Base-by-base conservation (phyloP, 2,797 vertebrate species). In the Lacerta bilineata region DNA sequence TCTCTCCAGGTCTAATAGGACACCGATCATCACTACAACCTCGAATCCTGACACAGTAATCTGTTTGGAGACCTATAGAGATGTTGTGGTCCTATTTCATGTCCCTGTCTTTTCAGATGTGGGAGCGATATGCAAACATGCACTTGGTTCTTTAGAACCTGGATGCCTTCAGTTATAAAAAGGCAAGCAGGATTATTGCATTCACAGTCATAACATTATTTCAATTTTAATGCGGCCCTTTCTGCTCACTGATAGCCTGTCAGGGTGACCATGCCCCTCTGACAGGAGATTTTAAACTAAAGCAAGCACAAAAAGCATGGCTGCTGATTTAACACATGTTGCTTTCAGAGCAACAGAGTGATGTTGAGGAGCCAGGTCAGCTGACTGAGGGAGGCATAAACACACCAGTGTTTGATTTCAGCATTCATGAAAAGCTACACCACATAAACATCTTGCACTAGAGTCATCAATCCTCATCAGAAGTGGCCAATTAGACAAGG, bases 281-380 rank as follows among this genome's bases (percentile, higher is more conserved):
- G 29, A 71, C 6, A 18, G 25, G 11, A 68, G 18, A 80, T 79
- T 74, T 27, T 39, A 66, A 79, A n/a, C 36, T 68, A 64, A 41
- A 81, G 25, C 46, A 72, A 46, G 55, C 25, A 64, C 41, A 88
- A 85, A 61, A 74, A 71, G 29, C 43, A 68, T 77, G 82, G 91
- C 84, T 90, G 86, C 0, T 90, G 89, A 46, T 89, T 89, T 86
- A 36, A 80, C n/a, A 50, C 2, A 1, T 80, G 85, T 88, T 77
- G 1, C 78, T 61, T 81, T 0, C 82, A 18, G n/a, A 61, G 6
- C 43, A 64, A 50, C 13, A 33, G 61, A 36, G 61, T 89, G 88
- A 91, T 85, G 82, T 46, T 90, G 81, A 87, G 25, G 50, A 91
- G 43, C 84, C 64, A 0, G 80, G 83, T 33, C 2, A 76, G 90